phyloP scores from a whole-genome alignment of 2,797 vertebrate species.

The Mycteria americana region DNA sequence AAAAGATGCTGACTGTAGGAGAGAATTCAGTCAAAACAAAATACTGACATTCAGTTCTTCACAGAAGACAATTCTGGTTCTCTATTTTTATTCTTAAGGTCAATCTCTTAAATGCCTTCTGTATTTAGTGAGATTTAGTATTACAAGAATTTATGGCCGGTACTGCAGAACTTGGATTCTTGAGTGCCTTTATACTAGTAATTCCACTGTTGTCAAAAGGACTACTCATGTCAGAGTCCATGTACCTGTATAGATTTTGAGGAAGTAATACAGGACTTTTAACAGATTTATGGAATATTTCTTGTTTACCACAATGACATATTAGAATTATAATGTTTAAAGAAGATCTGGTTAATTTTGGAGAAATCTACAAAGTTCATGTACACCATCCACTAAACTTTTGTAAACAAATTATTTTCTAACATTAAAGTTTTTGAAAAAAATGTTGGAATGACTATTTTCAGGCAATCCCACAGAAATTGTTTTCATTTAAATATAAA shows the following conservation, averaged over 20 bases:
- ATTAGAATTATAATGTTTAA: neutral
- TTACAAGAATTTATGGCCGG: neutral
- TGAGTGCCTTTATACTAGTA: neutral
- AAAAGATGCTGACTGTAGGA: neutral
- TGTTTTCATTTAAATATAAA: neutral
- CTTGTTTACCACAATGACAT: neutral
- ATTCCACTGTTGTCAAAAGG: neutral
- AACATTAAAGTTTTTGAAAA: neutral
- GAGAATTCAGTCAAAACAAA: slow-evolving; percentile 13
- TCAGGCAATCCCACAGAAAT: neutral
- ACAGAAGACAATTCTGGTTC: neutral
- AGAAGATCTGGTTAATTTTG: neutral
- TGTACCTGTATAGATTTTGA: neutral
- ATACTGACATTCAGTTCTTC: slow-evolving; percentile 1
- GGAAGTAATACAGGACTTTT: neutral
- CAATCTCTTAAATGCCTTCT: neutral
- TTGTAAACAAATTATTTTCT: neutral
- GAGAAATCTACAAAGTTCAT: neutral
- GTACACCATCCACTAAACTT: neutral
- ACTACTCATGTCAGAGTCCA: neutral
- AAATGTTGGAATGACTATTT: neutral
- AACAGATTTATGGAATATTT: neutral
- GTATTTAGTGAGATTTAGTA: slow-evolving; percentile 3
- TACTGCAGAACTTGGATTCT: neutral
- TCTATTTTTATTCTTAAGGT: slow-evolving; percentile 18